Evolutionary conservation across 2,113 vertebrate species (phyloP).

Genomic region (Megaptera novaeangliae): DNA sequence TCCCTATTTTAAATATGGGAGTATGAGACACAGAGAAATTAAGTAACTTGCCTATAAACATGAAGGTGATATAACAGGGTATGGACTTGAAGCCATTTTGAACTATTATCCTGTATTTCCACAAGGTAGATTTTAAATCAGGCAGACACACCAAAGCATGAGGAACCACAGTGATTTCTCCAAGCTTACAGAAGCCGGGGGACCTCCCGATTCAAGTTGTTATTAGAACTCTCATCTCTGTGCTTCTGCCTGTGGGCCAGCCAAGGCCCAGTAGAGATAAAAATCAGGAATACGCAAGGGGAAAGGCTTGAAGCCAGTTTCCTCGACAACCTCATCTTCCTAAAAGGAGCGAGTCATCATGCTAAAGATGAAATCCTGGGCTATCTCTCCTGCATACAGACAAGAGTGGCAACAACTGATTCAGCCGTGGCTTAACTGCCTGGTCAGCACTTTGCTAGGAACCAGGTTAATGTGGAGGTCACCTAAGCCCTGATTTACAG

Average conservation of each 20-base stretch:
- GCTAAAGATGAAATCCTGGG: not conserved
- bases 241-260: not conserved
- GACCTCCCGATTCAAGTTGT: not conserved
- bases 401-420: not conserved
- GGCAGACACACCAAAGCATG: not conserved
- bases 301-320: not conserved
- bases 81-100: not conserved
- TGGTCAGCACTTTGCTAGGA: not conserved
- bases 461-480: not conserved
- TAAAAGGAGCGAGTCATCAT: not conserved
- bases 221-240: not conserved
- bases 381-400: not conserved
- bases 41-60: not conserved
- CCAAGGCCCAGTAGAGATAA: not conserved
- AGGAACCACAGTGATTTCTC: not conserved
- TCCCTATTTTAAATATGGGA: constrained; percentile 23
- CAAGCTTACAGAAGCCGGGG: not conserved
- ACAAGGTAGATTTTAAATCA: constrained; percentile 5
- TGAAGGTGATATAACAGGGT: not conserved
- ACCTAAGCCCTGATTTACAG: not conserved
- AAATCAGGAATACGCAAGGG: not conserved
- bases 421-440: not conserved
- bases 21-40: not conserved
- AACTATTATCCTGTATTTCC: not conserved
- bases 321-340: not conserved